phyloP scores from a whole-genome alignment of 2,113 vertebrate genomes.

The Polypterus senegalus region DNA sequence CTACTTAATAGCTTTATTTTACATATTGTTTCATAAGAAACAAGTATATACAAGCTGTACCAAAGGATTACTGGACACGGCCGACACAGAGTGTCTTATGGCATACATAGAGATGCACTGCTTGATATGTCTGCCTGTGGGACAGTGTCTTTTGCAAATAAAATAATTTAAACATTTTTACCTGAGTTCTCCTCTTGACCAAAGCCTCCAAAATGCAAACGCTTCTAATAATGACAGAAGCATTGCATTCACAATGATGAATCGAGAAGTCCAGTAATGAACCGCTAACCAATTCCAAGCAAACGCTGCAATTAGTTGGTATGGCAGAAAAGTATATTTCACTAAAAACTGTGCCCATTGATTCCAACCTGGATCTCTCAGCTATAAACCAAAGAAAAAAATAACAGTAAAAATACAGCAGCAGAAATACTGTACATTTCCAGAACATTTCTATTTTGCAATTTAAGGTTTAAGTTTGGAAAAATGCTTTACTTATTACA shows the following conservation, averaged over 20 bases:
- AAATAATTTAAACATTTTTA: conserved; percentile 22
- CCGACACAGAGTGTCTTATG: no score
- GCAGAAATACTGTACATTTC: no score
- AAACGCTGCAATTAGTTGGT: conserved; percentile 87
- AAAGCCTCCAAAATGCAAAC: conserved; percentile 70
- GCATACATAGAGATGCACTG: no score
- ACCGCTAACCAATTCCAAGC: conserved; percentile 85
- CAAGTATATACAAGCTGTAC: no score
- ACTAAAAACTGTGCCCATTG: conserved; percentile 82
- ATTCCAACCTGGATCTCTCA: conserved; percentile 62
- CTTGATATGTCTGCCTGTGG: no score
- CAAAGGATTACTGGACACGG: no score
- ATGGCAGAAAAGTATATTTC: conserved; percentile 76
- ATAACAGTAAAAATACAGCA: not conserved
- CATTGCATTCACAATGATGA: conserved; percentile 81
- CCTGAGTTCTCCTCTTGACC: conserved; percentile 67
- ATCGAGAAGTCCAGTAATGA: conserved; percentile 88
- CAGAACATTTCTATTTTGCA: no score
- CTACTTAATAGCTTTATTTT: no score
- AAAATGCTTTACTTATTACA: no score
- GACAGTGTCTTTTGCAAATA: no score
- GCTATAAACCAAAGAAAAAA: conserved; percentile 28
- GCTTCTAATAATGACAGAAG: conserved; percentile 74
- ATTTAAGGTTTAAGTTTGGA: no score
- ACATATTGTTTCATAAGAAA: no score